phyloP scores from a whole-genome alignment of 1,140 invertebrate species.

The Agrypnia vestita region DNA sequence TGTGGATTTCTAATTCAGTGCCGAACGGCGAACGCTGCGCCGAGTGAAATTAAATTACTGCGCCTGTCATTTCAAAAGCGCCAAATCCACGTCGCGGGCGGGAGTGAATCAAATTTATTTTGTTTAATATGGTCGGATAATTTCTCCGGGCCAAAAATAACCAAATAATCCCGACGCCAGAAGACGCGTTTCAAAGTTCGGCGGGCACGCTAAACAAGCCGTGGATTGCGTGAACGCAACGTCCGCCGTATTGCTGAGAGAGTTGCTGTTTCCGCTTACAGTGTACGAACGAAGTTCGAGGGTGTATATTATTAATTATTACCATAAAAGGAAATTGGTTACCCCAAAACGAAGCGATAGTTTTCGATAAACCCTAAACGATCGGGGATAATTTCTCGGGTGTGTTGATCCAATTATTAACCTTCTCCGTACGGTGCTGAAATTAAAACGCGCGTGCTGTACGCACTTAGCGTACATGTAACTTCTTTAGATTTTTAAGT shows the following conservation, averaged over 20 bases:
- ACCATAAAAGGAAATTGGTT: conserved; percentile 17
- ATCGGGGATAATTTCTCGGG: conserved; percentile 17
- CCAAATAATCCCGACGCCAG: neutral
- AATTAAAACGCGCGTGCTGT: too few relatives aligned
- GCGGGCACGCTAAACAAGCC: conserved; percentile 2
- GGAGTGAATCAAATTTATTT: neutral
- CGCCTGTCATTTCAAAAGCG: neutral
- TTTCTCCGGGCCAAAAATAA: neutral
- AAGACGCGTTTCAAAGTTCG: conserved; percentile 1
- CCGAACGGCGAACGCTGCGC: neutral
- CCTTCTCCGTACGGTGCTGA: too few relatives aligned
- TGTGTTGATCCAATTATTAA: conserved; percentile 36
- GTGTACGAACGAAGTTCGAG: conserved; percentile 1
- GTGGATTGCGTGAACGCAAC: neutral
- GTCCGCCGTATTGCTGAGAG: neutral
- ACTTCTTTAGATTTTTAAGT: too few relatives aligned
- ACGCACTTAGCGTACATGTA: too few relatives aligned
- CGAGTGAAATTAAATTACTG: neutral
- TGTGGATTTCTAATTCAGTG: too few relatives aligned
- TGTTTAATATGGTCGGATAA: neutral
- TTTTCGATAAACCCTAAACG: neutral
- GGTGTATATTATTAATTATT: conserved; percentile 19
- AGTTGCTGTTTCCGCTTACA: neutral
- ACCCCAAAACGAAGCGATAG: conserved; percentile 1
- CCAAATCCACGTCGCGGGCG: neutral